phyloP scores from a whole-genome alignment of 2,888 invertebrate species.

The Limulus polyphemus region DNA sequence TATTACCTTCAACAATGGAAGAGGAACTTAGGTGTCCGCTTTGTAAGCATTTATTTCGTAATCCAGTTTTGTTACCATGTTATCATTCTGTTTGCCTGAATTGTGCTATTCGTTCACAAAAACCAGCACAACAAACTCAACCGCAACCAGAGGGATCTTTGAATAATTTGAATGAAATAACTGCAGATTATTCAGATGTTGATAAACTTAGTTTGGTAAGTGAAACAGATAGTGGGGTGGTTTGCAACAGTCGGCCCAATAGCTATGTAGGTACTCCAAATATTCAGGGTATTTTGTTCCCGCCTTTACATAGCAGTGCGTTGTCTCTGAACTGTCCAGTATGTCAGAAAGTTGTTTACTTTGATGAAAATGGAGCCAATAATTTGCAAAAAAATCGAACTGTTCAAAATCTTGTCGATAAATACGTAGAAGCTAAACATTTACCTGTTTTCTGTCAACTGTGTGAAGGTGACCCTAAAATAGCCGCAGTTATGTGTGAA shows the following conservation, averaged over 20 bases:
- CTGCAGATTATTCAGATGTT: slow-evolving; percentile 49
- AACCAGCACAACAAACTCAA: slow-evolving; percentile 38
- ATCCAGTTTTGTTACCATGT: slow-evolving; percentile 88
- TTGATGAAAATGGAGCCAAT: slow-evolving; percentile 87
- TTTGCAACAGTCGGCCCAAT: slow-evolving; percentile 75
- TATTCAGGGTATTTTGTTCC: slow-evolving; percentile 30
- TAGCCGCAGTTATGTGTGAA: slow-evolving; percentile 80
- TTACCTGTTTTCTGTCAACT: slow-evolving; percentile 58
- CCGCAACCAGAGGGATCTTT: too few relatives aligned
- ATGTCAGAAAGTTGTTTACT: slow-evolving; percentile 78
- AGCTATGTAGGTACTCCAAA: slow-evolving; percentile 72
- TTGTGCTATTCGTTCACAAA: slow-evolving; percentile 78
- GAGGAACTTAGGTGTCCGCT: slow-evolving; percentile 90
- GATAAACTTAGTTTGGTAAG: slow-evolving; percentile 89
- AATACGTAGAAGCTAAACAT: slow-evolving; percentile 55
- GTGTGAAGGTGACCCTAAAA: slow-evolving; percentile 56
- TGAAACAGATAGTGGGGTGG: slow-evolving; percentile 95
- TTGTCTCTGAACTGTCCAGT: slow-evolving; percentile 46
- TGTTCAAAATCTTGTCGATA: slow-evolving; percentile 86
- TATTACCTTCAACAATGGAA: slow-evolving; percentile 55
- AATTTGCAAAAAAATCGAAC: slow-evolving; percentile 79
- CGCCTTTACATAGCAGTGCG: slow-evolving; percentile 27
- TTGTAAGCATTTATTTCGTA: slow-evolving; percentile 83
- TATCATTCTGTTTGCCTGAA: slow-evolving; percentile 82
- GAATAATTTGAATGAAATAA: slow-evolving; percentile 9